Percentiles rank a stretch among this genome's conserved stretches.
These are phyloP conservation scores for Mionectes macconnelli DNA, from an alignment of 2,113 vertebrate species.

Conservation along the genomic window DNA sequence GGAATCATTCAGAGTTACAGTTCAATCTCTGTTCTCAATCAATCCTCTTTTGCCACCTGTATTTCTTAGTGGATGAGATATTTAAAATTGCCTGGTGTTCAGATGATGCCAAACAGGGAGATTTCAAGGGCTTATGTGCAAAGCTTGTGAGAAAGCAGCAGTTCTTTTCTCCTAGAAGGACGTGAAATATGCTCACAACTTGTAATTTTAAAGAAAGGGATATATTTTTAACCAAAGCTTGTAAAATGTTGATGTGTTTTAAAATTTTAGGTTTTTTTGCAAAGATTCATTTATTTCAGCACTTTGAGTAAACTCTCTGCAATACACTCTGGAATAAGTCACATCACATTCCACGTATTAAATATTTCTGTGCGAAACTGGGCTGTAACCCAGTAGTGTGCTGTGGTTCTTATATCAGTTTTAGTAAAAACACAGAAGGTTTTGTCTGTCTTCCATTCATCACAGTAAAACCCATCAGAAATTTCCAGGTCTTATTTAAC, in stretches of 20 bases:
- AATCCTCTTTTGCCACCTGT: not conserved
- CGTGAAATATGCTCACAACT: not conserved
- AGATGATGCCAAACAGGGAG: not conserved
- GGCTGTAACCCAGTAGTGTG: not conserved
- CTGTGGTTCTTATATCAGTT: not conserved
- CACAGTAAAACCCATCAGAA: not conserved
- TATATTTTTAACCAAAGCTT: not conserved
- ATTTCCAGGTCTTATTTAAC: not conserved
- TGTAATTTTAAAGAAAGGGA: not conserved
- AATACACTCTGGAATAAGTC: not conserved
- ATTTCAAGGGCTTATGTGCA: not conserved
- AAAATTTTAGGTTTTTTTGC: not conserved
- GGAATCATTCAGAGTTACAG: constrained; percentile 22
- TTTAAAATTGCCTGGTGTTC: constrained; percentile 5
- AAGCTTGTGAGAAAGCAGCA: not conserved
- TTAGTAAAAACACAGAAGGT: not conserved
- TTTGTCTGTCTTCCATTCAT: not conserved
- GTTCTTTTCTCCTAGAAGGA: not conserved
- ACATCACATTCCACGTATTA: not conserved
- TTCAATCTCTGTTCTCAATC: constrained; percentile 46
- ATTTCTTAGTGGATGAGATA: constrained; percentile 22
- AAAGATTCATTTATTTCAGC: not conserved
- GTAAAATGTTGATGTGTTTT: not conserved
- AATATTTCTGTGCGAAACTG: not conserved
- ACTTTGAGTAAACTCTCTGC: not conserved